Evolutionary conservation across 1,140 invertebrate species (phyloP).

Genomic region (Armadillidium nasatum): DNA sequence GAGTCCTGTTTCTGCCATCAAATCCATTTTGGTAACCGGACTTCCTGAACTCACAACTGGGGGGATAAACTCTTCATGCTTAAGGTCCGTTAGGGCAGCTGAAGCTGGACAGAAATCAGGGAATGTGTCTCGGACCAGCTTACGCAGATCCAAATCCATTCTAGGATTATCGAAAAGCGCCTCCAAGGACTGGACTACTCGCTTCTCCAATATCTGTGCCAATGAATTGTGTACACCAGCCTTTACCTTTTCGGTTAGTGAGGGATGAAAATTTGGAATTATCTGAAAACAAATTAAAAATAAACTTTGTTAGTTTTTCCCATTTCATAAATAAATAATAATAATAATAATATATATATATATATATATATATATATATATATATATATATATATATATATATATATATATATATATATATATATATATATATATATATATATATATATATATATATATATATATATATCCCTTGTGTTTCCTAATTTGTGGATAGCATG

Average conservation of each 20-base stretch:
- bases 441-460: no score
- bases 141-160: constrained; percentile 79
- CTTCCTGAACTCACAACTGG: constrained; percentile 28
- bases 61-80: constrained; percentile 36
- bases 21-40: constrained; percentile 36
- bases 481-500: no score
- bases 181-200: constrained; percentile 80
- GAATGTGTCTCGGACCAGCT: constrained; percentile 81
- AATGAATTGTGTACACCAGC: constrained; percentile 88
- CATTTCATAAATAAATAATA: neutral
- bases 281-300: constrained; percentile 60
- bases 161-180: constrained; percentile 90
- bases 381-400: neutral
- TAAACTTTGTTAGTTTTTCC: neutral
- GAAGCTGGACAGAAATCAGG: constrained; percentile 74
- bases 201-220: constrained; percentile 86
- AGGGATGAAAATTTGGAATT: constrained; percentile 86
- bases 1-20: constrained; percentile 38
- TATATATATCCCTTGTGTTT: no score
- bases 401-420: neutral
- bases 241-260: constrained; percentile 74
- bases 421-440: neutral
- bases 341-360: neutral
- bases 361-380: neutral
- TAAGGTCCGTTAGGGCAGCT: constrained; percentile 28